Percentiles rank a stretch among this genome's conserved stretches.
Conservation (phyloP, 2,113 vertebrate species). For the Bufo bufo region DNA sequence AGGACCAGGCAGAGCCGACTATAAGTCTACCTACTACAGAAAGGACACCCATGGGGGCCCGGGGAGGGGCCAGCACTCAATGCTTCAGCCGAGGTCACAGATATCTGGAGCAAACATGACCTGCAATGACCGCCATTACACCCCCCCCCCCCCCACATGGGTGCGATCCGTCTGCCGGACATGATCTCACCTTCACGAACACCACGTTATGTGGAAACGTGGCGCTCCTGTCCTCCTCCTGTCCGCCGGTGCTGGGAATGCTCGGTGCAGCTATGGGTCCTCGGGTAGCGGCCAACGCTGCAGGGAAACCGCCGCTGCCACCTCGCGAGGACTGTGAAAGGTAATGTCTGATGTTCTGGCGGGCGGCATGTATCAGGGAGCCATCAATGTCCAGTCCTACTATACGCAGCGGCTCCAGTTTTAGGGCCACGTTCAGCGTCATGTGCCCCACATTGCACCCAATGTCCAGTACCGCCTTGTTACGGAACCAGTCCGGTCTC, state of each 20-base stretch:
- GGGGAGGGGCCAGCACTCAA: no score
- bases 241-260: constrained; percentile 67
- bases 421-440: constrained; percentile 78
- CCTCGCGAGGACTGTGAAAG: constrained; percentile 77
- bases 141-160: not conserved
- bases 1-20: no score
- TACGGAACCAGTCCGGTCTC: constrained; percentile 82
- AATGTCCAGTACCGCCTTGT: constrained; percentile 81
- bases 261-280: constrained; percentile 82
- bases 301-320: constrained; percentile 71
- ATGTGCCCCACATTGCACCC: constrained; percentile 88
- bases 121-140: no score
- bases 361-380: constrained; percentile 76
- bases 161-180: no score
- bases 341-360: constrained; percentile 86
- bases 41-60: no score
- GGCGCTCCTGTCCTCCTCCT: not conserved
- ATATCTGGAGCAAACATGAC: no score
- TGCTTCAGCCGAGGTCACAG: no score
- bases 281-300: constrained; percentile 77
- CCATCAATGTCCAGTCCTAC: constrained; percentile 86
- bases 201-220: constrained; percentile 85
- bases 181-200: constrained; percentile 84
- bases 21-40: no score
- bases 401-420: constrained; percentile 78